Evolutionary conservation across 2,113 vertebrate genomes (phyloP), one percentile per base, ranked within the genome.

Genomic region (Pardalotus punctatus): DNA sequence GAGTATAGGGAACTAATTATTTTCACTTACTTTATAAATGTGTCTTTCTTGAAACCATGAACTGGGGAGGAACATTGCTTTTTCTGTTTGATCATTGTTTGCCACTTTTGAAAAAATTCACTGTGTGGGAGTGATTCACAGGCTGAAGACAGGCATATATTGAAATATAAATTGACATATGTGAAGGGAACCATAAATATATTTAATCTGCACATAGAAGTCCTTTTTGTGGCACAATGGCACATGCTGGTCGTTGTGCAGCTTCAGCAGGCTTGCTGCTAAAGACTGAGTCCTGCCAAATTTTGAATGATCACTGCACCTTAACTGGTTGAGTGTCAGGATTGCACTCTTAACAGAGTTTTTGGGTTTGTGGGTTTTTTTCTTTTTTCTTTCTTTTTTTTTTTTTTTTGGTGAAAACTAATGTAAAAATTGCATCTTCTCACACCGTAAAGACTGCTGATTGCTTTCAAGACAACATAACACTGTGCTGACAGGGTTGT

Each of bases 211-310:
- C 21, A 45, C 16, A 28, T 1, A 13, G 10, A 77, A 77, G 10
- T 48, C 12, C 5, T 6, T 33, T 72, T 50, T n/a, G 31, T 53
- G 13, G 7, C 35, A 16, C 24, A 45, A 1, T 23, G 6, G 36
- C 43, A 54, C 28, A 16, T 1, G 1, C 14, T 80, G 38, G 13
- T 50, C 7, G 8, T 13, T 2, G 0, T 33, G 20, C 13, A 81
- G 24, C 36, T 72, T 45, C 62, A 83, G 14, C 27, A 35, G 47
- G 3, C 8, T 74, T 65, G 38, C 11, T 7, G 29, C 23, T 28
- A 35, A 57, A 11, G 8, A 14, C 10, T 14, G 10, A 67, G 54
- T 40, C n/a, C 31, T 43, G 7, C 9, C 48, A 84, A 45, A 57
- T 57, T 56, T 13, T 71, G 27, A 86, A 47, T 70, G 5, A 43